Evolutionary conservation across 2,888 invertebrate species (phyloP).

Genomic region (Lucinisca nassula): DNA sequence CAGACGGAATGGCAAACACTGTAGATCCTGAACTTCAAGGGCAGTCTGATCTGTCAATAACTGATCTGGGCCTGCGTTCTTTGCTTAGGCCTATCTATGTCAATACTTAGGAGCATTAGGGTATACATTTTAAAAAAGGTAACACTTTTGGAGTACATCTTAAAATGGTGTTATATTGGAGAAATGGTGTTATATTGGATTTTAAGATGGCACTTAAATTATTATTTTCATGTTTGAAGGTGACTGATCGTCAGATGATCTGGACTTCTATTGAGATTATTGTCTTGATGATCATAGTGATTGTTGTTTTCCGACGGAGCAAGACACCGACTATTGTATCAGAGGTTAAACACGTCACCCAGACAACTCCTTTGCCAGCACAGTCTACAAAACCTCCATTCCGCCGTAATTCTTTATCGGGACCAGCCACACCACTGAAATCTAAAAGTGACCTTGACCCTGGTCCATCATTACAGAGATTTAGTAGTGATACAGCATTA

Average conservation of each 20-base stretch:
- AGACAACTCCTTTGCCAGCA: conserved; percentile 62
- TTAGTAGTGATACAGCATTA: conserved; percentile 75
- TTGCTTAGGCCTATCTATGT: no score
- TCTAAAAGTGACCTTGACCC: conserved; percentile 31
- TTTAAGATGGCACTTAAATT: no score
- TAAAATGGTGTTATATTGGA: no score
- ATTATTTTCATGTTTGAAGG: conserved; percentile 40
- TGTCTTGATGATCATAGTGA: conserved; percentile 62
- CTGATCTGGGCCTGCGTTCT: no score
- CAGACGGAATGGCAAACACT: no score
- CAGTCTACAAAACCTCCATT: conserved; percentile 38
- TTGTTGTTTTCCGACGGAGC: conserved; percentile 64
- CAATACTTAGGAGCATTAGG: no score
- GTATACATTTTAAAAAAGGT: no score
- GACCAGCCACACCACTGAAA: conserved; percentile 64
- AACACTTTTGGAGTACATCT: no score
- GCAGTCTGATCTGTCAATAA: no score
- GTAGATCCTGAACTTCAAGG: no score
- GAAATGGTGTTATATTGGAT: no score
- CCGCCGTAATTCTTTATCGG: conserved; percentile 74
- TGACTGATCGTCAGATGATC: conserved; percentile 76
- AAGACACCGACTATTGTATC: conserved; percentile 43
- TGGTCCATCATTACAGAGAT: conserved; percentile 67
- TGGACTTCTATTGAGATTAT: conserved; percentile 75
- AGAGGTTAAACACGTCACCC: conserved; percentile 73